phyloP scores from a whole-genome alignment of 1,140 invertebrate genomes.

The Macrocentrus cingulum region DNA sequence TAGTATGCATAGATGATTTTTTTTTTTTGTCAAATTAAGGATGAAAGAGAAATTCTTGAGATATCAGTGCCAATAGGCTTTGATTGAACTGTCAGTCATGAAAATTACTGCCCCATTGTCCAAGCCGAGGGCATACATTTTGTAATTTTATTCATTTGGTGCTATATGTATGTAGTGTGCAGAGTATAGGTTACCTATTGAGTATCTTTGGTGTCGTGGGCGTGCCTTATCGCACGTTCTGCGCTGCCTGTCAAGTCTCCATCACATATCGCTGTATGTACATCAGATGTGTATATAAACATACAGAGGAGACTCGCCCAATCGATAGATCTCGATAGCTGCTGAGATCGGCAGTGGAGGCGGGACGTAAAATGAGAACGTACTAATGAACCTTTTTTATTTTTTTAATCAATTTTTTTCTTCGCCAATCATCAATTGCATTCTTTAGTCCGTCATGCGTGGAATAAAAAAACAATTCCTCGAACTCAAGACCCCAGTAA shows the following conservation, averaged over 20 bases:
- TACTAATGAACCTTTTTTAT: not conserved
- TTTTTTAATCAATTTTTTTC: not conserved
- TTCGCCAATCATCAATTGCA: too few relatives aligned
- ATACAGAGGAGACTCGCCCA: not conserved
- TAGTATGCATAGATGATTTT: too few relatives aligned
- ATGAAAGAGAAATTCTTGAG: too few relatives aligned
- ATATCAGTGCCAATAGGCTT: not conserved
- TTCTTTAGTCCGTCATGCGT: too few relatives aligned
- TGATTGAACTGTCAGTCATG: constrained; percentile 16
- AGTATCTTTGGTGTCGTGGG: constrained; percentile 17
- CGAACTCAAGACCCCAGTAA: too few relatives aligned
- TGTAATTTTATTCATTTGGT: constrained; percentile 11
- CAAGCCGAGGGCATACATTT: not conserved
- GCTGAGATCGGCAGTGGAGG: not conserved
- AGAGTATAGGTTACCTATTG: not conserved
- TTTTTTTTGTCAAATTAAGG: too few relatives aligned
- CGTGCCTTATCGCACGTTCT: constrained; percentile 16
- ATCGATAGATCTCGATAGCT: constrained; percentile 9
- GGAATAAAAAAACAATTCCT: too few relatives aligned
- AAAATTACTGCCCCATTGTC: not conserved
- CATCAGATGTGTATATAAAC: not conserved
- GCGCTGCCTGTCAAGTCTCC: constrained; percentile 4
- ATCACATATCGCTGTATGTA: not conserved
- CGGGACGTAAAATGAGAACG: constrained; percentile 5
- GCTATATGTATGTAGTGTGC: not conserved